Percentiles rank a stretch among this genome's conserved stretches.
phyloP scores from a whole-genome alignment of 2,113 vertebrate species.

The Hypomesus transpacificus region DNA sequence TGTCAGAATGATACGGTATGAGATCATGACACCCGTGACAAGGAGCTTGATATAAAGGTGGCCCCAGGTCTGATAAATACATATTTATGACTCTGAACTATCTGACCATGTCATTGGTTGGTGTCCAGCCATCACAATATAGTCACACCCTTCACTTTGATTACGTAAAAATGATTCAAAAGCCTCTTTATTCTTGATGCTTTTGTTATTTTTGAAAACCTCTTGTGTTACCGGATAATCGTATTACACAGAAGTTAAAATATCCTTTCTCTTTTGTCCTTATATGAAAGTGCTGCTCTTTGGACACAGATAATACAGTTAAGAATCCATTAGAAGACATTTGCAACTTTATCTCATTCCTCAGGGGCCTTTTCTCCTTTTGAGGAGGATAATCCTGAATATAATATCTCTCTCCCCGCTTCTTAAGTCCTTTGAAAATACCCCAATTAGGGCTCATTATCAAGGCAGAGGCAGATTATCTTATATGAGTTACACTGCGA shows the following conservation, averaged over 20 bases:
- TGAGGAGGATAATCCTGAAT: slow-evolving; percentile 54
- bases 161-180: neutral
- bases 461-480: slow-evolving; percentile 47
- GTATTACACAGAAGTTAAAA: slow-evolving; percentile 4
- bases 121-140: neutral
- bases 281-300: slow-evolving; percentile 23
- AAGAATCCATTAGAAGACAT: slow-evolving; percentile 52
- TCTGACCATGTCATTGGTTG: slow-evolving; percentile 19
- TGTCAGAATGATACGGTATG: slow-evolving; percentile 3
- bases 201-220: neutral
- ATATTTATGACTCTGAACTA: slow-evolving; percentile 9
- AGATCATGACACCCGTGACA: neutral
- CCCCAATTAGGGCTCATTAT: slow-evolving; percentile 64
- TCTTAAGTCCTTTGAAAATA: slow-evolving; percentile 59
- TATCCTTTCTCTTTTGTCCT: slow-evolving; percentile 26
- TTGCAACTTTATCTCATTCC: slow-evolving; percentile 51
- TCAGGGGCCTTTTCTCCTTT: slow-evolving; percentile 35
- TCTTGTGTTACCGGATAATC: neutral
- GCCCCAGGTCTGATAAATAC: neutral
- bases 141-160: slow-evolving; percentile 9
- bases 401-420: slow-evolving; percentile 49
- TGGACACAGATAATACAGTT: slow-evolving; percentile 43
- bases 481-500: slow-evolving; percentile 50
- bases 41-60: neutral
- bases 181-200: neutral